Conservation (phyloP, 2,113 vertebrate genomes). For the Picathartes gymnocephalus region DNA sequence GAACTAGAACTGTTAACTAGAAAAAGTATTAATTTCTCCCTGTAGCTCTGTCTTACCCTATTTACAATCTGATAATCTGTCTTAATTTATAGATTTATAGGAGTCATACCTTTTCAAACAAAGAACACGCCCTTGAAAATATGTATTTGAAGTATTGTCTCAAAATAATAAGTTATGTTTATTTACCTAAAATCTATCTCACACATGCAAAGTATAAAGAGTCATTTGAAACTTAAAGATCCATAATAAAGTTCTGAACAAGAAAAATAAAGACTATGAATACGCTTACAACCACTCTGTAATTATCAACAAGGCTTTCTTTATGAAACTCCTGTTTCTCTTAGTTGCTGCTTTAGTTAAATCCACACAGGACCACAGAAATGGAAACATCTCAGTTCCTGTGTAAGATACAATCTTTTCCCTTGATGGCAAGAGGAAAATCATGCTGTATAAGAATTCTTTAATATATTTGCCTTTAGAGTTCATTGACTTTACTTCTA, state of each 20-base stretch:
- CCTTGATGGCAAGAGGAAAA: conserved; percentile 34
- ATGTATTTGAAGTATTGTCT: conserved; percentile 38
- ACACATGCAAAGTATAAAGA: conserved; percentile 41
- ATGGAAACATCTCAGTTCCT: conserved; percentile 58
- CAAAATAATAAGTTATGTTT: conserved; percentile 53
- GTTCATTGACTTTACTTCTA: conserved; percentile 52
- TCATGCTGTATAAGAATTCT: conserved; percentile 42
- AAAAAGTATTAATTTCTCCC: not conserved
- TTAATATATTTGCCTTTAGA: conserved; percentile 38
- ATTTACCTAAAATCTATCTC: conserved; percentile 41
- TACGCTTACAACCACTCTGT: not conserved
- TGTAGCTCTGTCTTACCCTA: not conserved
- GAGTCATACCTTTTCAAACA: not conserved
- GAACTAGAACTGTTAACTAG: not conserved
- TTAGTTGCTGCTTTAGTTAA: conserved; percentile 54
- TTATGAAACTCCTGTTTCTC: conserved; percentile 57
- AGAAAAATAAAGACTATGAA: conserved; percentile 46
- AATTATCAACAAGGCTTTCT: conserved; percentile 60
- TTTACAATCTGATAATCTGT: conserved; percentile 21
- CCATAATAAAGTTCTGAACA: conserved; percentile 48
- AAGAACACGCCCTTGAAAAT: not conserved
- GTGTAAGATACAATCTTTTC: conserved; percentile 47
- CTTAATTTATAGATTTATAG: not conserved
- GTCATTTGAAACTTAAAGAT: conserved; percentile 46
- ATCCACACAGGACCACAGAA: conserved; percentile 47